A percentile compares a stretch with the other conserved stretches of the same genome.
Conservation (phyloP, 2,797 vertebrate species). For the Premnoplex brunnescens region DNA sequence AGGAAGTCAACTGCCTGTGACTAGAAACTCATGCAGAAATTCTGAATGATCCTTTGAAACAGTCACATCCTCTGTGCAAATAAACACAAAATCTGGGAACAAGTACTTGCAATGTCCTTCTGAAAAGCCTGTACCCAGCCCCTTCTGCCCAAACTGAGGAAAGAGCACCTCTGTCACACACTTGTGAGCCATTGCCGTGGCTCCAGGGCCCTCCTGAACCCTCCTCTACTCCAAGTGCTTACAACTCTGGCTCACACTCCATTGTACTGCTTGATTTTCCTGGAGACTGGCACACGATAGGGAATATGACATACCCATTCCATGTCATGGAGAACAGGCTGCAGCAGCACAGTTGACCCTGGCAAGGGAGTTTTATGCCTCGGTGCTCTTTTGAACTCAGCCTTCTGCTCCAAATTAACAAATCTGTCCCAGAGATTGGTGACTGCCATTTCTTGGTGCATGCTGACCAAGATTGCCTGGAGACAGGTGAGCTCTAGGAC, state of each 20-base stretch:
- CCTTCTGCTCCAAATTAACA: not conserved
- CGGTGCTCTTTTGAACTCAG: not conserved
- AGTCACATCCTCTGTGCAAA: not conserved
- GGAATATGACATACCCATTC: no score
- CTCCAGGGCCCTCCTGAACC: fast-evolving
- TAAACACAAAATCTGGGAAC: not conserved
- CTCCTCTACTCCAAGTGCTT: not conserved
- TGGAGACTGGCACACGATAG: fast-evolving
- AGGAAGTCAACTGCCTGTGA: not conserved
- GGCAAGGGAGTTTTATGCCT: not conserved
- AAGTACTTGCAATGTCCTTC: not conserved
- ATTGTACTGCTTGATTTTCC: fast-evolving
- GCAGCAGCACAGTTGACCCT: not conserved
- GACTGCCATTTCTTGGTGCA: not conserved
- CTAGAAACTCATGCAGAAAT: not conserved
- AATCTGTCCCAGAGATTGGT: not conserved
- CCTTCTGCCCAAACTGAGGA: not conserved
- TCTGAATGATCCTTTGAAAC: not conserved
- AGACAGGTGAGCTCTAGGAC: not conserved
- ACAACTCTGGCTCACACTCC: not conserved
- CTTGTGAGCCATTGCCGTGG: fast-evolving
- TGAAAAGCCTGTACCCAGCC: no score
- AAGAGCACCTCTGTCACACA: not conserved
- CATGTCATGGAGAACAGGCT: not conserved
- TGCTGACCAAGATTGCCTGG: not conserved